These are phyloP conservation scores for Rousettus madagascariensis DNA, from an alignment of 2,797 vertebrate species.

Conservation along the genomic window DNA sequence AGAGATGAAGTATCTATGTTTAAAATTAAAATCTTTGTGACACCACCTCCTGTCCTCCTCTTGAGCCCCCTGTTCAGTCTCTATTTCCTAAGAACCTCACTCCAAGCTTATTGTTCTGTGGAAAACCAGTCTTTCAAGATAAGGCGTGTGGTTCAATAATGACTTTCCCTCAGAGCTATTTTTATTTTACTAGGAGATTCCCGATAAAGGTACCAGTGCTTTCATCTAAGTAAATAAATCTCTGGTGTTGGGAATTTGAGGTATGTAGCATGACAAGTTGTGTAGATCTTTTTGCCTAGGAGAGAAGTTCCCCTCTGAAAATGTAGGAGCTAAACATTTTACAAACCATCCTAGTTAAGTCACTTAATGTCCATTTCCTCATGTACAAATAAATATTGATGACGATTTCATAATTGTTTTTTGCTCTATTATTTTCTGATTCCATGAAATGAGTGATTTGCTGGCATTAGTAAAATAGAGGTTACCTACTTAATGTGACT, in stretches of 20 bases:
- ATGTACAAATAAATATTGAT: slow-evolving; percentile 5
- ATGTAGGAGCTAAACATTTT: not conserved
- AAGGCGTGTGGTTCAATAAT: not conserved
- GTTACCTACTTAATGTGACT: not conserved
- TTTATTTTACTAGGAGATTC: slow-evolving; percentile 63
- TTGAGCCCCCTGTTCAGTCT: rapidly evolving
- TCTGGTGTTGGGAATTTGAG: slow-evolving; percentile 56
- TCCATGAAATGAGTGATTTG: slow-evolving; percentile 56
- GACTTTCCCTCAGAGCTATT: slow-evolving; percentile 55
- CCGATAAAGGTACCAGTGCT: slow-evolving; percentile 44
- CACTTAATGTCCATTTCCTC: not conserved
- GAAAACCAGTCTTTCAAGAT: slow-evolving; percentile 56
- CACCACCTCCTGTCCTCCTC: rapidly evolving
- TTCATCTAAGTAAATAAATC: slow-evolving; percentile 52
- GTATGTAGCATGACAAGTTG: slow-evolving; percentile 28
- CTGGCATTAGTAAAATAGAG: not conserved
- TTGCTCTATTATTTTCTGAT: slow-evolving; percentile 6
- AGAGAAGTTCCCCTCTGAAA: not conserved
- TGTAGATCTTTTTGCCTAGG: slow-evolving; percentile 23
- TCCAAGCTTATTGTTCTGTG: not conserved
- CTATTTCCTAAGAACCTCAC: too few relatives aligned
- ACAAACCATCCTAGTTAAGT: not conserved
- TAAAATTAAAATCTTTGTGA: too few relatives aligned
- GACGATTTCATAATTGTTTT: slow-evolving; percentile 47
- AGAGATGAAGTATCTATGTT: not conserved